phyloP scores from a whole-genome alignment of 2,113 vertebrate species.

The Myotis yumanensis region DNA sequence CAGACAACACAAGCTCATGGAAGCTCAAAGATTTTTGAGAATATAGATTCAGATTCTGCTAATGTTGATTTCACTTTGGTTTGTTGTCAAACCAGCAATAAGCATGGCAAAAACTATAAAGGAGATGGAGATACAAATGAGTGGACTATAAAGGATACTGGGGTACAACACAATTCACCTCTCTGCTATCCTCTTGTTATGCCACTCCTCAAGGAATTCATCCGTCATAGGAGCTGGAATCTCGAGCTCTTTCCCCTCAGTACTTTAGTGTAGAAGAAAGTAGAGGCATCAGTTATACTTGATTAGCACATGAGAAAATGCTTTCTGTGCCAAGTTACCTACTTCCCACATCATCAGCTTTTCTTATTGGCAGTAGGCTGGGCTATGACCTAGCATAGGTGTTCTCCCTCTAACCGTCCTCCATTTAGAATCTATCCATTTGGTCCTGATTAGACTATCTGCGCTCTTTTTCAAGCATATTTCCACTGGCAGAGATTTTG shows the following conservation, averaged over 20 bases:
- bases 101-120: background rate
- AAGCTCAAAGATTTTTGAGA: constrained; percentile 39
- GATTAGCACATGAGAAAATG: background rate
- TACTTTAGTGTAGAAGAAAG: background rate
- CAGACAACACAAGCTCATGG: background rate
- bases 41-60: constrained; percentile 36
- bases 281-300: background rate
- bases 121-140: background rate
- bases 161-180: background rate
- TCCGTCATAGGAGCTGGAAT: background rate
- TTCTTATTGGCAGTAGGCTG: background rate
- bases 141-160: background rate
- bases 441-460: background rate
- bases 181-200: background rate
- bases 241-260: background rate
- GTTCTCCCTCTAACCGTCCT: background rate
- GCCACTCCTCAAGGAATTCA: background rate
- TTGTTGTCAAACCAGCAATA: background rate
- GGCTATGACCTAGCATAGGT: background rate
- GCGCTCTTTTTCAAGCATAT: background rate
- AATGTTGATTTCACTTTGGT: constrained; percentile 8
- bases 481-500: background rate
- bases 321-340: background rate
- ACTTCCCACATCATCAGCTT: background rate
- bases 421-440: background rate